These are phyloP conservation scores for Rhinophrynus dorsalis DNA, from an alignment of 2,797 vertebrate genomes.

Conservation along the genomic window DNA sequence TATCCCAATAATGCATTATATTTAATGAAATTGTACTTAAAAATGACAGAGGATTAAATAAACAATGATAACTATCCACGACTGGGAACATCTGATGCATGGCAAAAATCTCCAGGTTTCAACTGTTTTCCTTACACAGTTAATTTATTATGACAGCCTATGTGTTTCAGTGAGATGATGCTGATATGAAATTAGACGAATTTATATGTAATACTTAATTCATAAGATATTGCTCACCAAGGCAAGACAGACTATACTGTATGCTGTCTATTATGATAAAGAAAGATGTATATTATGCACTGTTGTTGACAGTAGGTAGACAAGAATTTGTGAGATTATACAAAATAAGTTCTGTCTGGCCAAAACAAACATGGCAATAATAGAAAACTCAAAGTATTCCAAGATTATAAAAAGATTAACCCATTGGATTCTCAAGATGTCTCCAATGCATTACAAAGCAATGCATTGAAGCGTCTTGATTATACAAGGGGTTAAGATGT, in stretches of 20 bases:
- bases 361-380: neutral
- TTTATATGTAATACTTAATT: neutral
- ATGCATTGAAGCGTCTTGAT: too few species aligned
- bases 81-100: neutral
- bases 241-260: neutral
- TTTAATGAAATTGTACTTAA: neutral
- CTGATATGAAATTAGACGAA: neutral
- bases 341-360: too few species aligned
- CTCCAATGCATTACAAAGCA: too few species aligned
- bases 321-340: neutral
- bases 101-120: neutral
- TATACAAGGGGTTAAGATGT: too few species aligned
- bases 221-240: neutral
- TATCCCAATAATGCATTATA: neutral
- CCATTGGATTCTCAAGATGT: too few species aligned
- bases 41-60: neutral
- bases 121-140: neutral
- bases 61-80: neutral
- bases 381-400: neutral
- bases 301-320: neutral
- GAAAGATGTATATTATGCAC: neutral
- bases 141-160: constrained; percentile 7
- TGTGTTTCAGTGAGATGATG: neutral
- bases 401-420: neutral
- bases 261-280: neutral